Evolutionary conservation across 2,888 invertebrate genomes (phyloP), one percentile per base, ranked within the genome.

Genomic region (Achlya flavicornis): DNA sequence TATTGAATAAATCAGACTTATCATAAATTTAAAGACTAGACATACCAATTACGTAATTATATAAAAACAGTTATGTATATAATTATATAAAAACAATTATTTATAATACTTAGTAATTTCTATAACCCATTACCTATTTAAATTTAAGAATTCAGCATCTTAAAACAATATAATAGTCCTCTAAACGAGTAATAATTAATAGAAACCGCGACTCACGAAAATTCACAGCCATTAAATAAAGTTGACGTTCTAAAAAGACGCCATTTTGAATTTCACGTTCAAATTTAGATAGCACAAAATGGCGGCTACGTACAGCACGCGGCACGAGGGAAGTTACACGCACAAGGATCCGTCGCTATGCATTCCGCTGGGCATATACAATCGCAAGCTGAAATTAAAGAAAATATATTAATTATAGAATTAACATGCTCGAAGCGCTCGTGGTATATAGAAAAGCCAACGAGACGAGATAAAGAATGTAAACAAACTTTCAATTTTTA

Each of bases 281-380:
- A 72, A 88, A 89, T 89, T 90, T 89, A 46, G 83, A 81, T 70
- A 63, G 35, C 62, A 63, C 74, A 79, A 82, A 76, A 82, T 83
- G 79, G 79, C 77, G 68, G 74, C 65, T 85, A 85, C 58, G 75
- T 74, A 73, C 91, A 90, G 67, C 92, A 92, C 61, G 77, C 92
- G 5, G 93, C 93, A 71, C 69, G 85, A 6, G 93, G 93, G 83
- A 90, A 93, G 12, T 71, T 79, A 71, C 93, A 93, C 3, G 90
- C 91, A 74, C 93, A 93, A 0, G 93, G 92, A 60, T 92, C 88
- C n/a, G 86, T 90, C 46, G 86, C 79, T 71, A 93, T 91, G 71
- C 93, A 92, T 72, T 89, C 80, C 14, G 89, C 83, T 0, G 93
- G 92, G 65, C 92, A 91, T 2, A 79, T 81, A 75, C 93, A 93